phyloP scores from a whole-genome alignment of 2,797 vertebrate genomes.

The Coendou prehensilis region DNA sequence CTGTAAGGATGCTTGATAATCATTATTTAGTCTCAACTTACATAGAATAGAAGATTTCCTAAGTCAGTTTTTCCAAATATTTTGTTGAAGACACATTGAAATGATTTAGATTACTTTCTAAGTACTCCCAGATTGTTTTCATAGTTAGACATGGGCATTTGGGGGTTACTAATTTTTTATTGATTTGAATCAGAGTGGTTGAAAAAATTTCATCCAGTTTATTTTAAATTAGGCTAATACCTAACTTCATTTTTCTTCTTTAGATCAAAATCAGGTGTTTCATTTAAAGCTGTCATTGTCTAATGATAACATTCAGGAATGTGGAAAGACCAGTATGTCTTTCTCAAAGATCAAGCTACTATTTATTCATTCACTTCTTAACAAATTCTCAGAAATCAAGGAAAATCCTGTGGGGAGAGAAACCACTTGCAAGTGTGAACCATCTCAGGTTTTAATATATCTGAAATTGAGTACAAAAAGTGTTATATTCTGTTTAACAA shows the following conservation, averaged over 20 bases:
- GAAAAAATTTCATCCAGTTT: not conserved
- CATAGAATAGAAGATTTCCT: not conserved
- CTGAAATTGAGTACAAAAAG: constrained; percentile 51
- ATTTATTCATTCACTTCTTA: constrained; percentile 6
- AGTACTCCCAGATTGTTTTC: constrained; percentile 3
- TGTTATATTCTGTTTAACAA: constrained; percentile 53
- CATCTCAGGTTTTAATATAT: constrained; percentile 35
- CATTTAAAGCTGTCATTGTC: constrained; percentile 41
- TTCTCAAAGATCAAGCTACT: not conserved
- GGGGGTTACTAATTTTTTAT: not conserved
- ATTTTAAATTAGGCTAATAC: constrained; percentile 57
- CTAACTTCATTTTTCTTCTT: not conserved
- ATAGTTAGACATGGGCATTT: constrained; percentile 10
- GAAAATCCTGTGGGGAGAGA: not conserved
- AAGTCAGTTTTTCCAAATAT: constrained; percentile 14
- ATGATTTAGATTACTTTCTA: constrained; percentile 29
- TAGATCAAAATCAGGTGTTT: constrained; percentile 24
- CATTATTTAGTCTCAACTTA: constrained; percentile 24
- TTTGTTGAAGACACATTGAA: constrained; percentile 18
- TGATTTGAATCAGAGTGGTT: not conserved
- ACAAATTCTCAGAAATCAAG: constrained; percentile 65
- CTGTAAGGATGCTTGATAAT: not conserved
- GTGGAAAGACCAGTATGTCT: not conserved
- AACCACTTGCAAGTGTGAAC: not conserved
- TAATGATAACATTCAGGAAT: constrained; percentile 42